Conservation (phyloP, 2,888 invertebrate species). For the Achlya flavicornis region DNA sequence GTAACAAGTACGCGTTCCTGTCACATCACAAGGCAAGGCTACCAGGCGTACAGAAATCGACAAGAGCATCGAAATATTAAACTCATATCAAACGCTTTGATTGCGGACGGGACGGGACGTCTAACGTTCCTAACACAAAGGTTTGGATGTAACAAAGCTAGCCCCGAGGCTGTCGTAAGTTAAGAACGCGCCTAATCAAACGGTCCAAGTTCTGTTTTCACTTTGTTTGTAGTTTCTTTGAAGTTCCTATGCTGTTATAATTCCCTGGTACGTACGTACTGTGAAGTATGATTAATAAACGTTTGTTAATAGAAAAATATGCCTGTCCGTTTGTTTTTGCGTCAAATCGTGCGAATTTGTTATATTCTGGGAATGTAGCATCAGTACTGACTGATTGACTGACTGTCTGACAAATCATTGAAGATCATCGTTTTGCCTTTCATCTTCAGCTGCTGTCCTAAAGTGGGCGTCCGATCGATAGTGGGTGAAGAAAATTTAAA, state of each 20-base stretch:
- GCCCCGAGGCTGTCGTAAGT: conserved; percentile 66
- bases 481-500: not conserved
- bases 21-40: conserved; percentile 40
- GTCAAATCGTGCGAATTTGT: not conserved
- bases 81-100: conserved; percentile 60
- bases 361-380: not conserved
- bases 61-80: conserved; percentile 47
- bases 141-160: conserved; percentile 68
- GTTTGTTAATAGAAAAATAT: conserved; percentile 22
- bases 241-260: conserved; percentile 68
- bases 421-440: not conserved
- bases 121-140: conserved; percentile 58
- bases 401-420: not conserved
- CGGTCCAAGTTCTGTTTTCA: conserved; percentile 70
- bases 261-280: conserved; percentile 63
- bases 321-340: conserved; percentile 22
- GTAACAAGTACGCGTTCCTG: conserved; percentile 18
- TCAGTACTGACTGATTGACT: conserved; percentile 1
- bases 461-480: not conserved
- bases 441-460: not conserved
- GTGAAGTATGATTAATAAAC: conserved; percentile 43
- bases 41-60: conserved; percentile 65
- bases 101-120: conserved; percentile 34
- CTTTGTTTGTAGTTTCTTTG: conserved; percentile 80
- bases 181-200: conserved; percentile 80